A percentile compares a stretch with the other conserved stretches of the same genome.
These are phyloP conservation scores for Microplitis manilae DNA, from an alignment of 2,888 invertebrate genomes.

Conservation along the genomic window DNA sequence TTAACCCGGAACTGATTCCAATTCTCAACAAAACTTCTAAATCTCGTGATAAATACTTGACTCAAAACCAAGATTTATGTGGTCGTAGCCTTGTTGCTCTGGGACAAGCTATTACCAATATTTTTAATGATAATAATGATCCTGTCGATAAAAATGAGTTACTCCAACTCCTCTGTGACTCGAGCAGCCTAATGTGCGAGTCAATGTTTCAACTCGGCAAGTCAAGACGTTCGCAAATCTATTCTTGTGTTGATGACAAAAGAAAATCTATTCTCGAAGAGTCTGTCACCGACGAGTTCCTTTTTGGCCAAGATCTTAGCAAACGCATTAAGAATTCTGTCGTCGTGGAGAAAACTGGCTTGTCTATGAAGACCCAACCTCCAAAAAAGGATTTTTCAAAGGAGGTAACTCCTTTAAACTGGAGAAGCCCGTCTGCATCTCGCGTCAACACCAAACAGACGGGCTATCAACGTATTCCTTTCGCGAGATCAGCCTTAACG, in stretches of 20 bases:
- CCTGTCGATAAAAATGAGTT: conserved; percentile 17
- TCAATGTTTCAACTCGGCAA: neutral
- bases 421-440: neutral
- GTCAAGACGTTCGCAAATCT: neutral
- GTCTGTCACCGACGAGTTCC: neutral
- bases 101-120: conserved; percentile 41
- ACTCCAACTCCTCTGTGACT: conserved; percentile 2
- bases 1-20: conserved; percentile 40
- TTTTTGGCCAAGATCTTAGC: conserved; percentile 11
- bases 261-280: conserved; percentile 10
- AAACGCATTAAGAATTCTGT: neutral
- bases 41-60: conserved; percentile 15
- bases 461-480: neutral
- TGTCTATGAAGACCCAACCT: conserved; percentile 6
- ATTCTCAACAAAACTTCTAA: conserved; percentile 34
- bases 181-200: neutral
- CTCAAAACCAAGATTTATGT: neutral
- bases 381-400: neutral
- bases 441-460: neutral
- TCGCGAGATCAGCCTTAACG: neutral
- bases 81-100: neutral
- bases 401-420: neutral
- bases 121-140: conserved; percentile 31
- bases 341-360: neutral
- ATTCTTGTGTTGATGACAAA: too few species aligned